Conservation (phyloP, 2,888 invertebrate genomes). For the Neoitamus cyanurus region DNA sequence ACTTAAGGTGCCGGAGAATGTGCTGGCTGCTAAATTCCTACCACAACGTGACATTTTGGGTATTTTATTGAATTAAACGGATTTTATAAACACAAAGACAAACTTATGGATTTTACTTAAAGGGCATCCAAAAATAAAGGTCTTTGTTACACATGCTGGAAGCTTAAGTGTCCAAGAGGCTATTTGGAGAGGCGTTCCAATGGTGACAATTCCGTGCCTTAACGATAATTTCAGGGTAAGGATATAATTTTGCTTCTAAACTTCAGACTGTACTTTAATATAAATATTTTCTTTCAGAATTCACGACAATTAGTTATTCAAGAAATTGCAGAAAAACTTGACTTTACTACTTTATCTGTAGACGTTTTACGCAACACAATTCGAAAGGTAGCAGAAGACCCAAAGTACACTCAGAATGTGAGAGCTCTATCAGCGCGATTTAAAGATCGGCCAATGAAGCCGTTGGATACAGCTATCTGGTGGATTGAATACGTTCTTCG, state of each 20-base stretch:
- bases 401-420: constrained; percentile 56
- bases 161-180: constrained; percentile 53
- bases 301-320: constrained; percentile 15
- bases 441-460: constrained; percentile 68
- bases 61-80: constrained; percentile 58
- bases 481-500: constrained; percentile 72
- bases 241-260: neutral
- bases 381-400: constrained; percentile 48
- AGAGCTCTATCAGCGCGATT: constrained; percentile 65
- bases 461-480: constrained; percentile 70
- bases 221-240: constrained; percentile 51
- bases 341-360: constrained; percentile 52
- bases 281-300: constrained; percentile 27
- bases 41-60: constrained; percentile 69
- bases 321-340: constrained; percentile 54
- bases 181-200: constrained; percentile 53
- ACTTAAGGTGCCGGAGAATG: constrained; percentile 62
- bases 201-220: constrained; percentile 52
- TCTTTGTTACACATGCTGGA: constrained; percentile 53
- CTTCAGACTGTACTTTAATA: neutral
- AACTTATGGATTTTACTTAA: neutral
- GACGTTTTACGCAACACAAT: constrained; percentile 48
- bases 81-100: neutral
- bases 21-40: constrained; percentile 67
- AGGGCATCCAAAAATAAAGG: constrained; percentile 50